Base-by-base conservation (phyloP, 30 jellyfish, hydroid and myxozoan genomes). In the Cassiopea andromeda region DNA sequence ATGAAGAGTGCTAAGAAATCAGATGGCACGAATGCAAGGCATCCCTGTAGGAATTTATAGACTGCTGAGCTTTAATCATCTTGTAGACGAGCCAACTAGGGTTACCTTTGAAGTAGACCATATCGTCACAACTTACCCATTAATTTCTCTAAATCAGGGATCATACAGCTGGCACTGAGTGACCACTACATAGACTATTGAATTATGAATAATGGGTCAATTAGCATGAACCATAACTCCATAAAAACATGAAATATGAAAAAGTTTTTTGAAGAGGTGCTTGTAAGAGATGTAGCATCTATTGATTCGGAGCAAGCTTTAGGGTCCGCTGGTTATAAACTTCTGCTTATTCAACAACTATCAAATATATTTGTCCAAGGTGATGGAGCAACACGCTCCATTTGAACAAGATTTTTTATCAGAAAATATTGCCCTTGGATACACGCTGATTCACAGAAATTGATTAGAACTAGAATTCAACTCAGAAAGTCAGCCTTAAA, bases 401-500 rank as follows among this genome's bases (percentile, higher is more conserved):
- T 6, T 58, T 58, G 13, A 14, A 6, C 68, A 58, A 58, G 14
- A 17, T 48, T 72, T 17, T 72, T 14, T 75, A 48, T 43, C 15
- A 43, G 66, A 44, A 75, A 44, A 44, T 75, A 75, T 72, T 75
- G 5, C 45, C 85, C 84, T 69, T 17, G 78, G 78, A 69, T 69
- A 14, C 12, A 69, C 78, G 48, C 45, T 16, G 78, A 43, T 69
- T 38, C n/a, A 43, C 12, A 69, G 78, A 43, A 17, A 38, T 38
- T 69, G 47, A 69, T 69, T 16, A n/a, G 78, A 38, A 43, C 47
- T 38, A 69, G 78, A 69, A 38, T 16, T 43, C 45, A 17, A 69
- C 78, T 69, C 10, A 69, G n/a, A 69, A 69, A 7, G 18, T 16
- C 78, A 7, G 78, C 48, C 12, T 7, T 69, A 17, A 69, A 69